Conservation (phyloP, 1,140 invertebrate species). For the Drosophila rhopaloa region DNA sequence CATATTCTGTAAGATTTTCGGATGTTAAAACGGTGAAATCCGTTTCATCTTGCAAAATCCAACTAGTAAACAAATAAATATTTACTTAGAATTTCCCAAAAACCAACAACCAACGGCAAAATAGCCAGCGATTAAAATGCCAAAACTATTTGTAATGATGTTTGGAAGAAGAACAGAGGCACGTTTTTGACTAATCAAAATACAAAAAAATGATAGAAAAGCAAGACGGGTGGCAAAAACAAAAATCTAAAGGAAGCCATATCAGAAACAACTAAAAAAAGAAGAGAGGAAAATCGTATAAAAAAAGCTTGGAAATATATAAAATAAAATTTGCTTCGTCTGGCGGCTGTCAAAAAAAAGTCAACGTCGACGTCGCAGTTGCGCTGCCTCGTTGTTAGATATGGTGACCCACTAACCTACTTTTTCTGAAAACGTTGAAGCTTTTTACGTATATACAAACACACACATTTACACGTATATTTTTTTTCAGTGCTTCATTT, state of each 20-base stretch:
- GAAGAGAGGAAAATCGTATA: constrained; percentile 28
- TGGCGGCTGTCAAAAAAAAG: constrained; percentile 57
- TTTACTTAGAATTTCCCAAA: constrained; percentile 29
- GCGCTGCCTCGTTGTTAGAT: constrained; percentile 77
- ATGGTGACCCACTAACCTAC: constrained; percentile 84
- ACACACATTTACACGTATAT: constrained; percentile 9
- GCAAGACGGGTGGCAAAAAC: constrained; percentile 12
- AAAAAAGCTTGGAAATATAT: constrained; percentile 27
- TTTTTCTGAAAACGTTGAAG: constrained; percentile 78
- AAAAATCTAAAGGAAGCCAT: constrained; percentile 13
- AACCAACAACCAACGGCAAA: constrained; percentile 11
- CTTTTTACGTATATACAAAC: constrained; percentile 59
- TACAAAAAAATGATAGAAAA: constrained; percentile 8
- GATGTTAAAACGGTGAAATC: not conserved
- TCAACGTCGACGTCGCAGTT: constrained; percentile 19
- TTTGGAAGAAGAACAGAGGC: constrained; percentile 41
- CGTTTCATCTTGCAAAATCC: constrained; percentile 40
- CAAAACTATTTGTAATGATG: constrained; percentile 55
- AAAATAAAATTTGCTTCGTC: constrained; percentile 58
- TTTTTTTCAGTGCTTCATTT: constrained; percentile 52
- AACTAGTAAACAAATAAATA: constrained; percentile 32
- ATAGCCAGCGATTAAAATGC: constrained; percentile 38
- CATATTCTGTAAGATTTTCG: constrained; percentile 7
- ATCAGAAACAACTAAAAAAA: constrained; percentile 15
- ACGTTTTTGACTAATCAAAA: constrained; percentile 33